Base-by-base conservation (phyloP, 2,113 vertebrate genomes). In the Sorex araneus region DNA sequence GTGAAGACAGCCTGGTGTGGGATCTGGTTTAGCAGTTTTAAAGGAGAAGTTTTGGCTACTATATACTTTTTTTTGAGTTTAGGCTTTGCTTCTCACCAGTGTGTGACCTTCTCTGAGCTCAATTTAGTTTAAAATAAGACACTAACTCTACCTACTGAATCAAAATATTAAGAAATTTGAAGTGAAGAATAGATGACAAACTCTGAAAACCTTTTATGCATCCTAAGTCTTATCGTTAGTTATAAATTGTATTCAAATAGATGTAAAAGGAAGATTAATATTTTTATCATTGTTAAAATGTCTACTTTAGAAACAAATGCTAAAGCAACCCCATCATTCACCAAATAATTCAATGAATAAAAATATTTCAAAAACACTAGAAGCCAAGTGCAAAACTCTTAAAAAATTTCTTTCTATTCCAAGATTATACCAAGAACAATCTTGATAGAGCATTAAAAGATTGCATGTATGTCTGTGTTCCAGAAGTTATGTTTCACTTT, bases 221-320 rank as follows among this genome's bases (percentile, higher is more conserved):
- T 28, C 1, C 23, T 74, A 45, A 10, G 16, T 79, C 28, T 50
- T 74, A 63, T 47, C 66, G n/a, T 36, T 84, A 84, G 45, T 28
- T 74, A 28, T 43, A 36, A 77, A 74, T 71, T 67, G 87, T 12
- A 73, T 67, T n/a, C 32, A 92, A 60, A 70, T 79, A 80, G 9
- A 13, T 57, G 73, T 43, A 89, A 60, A 16, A 84, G 25, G 30
- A 77, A 80, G 7, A 71, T 78, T 80, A 73, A 50, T 21, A 77
- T 60, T 84, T 92, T 94, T 84, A 27, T 57, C 45, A 77, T n/a
- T 54, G 89, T 36, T 4, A 83, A 86, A 92, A 95, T 73, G 3
- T 32, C 15, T 86, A 86, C 73, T 23, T 76, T 92, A 76, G 45
- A 89, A 93, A 71, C 25, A 80, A 93, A 87, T n/a, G 40, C 54